phyloP scores from a whole-genome alignment of 2,888 invertebrate species.

The Teleogryllus oceanicus region DNA sequence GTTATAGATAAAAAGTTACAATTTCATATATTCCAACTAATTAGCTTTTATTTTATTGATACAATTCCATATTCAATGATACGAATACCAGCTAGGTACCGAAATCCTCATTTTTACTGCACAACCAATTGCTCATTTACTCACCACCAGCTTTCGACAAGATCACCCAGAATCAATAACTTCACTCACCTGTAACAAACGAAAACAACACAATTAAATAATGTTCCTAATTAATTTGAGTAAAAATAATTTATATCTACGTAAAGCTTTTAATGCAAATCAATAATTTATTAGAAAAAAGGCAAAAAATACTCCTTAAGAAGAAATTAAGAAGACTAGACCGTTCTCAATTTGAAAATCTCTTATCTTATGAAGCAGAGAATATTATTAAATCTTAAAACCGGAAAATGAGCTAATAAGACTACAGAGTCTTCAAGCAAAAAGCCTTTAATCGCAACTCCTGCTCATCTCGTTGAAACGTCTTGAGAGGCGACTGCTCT shows the following conservation, averaged over 20 bases:
- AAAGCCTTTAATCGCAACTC: background rate
- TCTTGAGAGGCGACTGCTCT: background rate
- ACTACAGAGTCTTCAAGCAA: background rate
- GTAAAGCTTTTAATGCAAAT: background rate
- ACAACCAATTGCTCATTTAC: too few relatives aligned
- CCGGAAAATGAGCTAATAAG: background rate
- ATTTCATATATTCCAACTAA: too few relatives aligned
- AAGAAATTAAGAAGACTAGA: background rate
- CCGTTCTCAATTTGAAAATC: background rate
- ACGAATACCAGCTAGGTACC: too few relatives aligned
- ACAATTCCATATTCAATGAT: too few relatives aligned
- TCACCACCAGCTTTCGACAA: too few relatives aligned
- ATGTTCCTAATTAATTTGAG: background rate
- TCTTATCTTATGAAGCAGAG: background rate
- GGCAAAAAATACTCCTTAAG: background rate
- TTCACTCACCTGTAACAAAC: background rate
- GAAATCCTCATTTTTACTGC: too few relatives aligned
- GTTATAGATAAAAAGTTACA: too few relatives aligned
- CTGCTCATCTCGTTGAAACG: background rate
- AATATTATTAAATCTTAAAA: conserved; percentile 1
- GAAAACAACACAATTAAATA: background rate
- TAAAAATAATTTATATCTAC: background rate
- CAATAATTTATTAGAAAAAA: too few relatives aligned
- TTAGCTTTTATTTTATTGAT: too few relatives aligned
- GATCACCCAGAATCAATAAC: background rate